These are phyloP conservation scores for Spermophilus dauricus DNA, from an alignment of 2,113 vertebrate genomes.

Conservation along the genomic window DNA sequence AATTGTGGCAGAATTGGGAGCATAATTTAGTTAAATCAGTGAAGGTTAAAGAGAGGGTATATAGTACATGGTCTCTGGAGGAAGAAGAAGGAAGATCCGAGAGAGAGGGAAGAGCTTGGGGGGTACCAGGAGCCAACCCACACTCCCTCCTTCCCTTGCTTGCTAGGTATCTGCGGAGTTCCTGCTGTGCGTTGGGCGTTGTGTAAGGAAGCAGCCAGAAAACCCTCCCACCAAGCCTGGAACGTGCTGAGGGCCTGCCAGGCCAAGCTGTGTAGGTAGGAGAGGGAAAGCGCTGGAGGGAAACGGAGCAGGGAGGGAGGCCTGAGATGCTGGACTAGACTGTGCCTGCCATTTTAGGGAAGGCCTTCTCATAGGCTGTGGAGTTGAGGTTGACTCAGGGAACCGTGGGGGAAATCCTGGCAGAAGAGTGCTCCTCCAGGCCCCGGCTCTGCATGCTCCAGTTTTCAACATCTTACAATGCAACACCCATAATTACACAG, in stretches of 20 bases:
- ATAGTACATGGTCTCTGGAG: too few relatives aligned
- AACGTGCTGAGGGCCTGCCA: too few relatives aligned
- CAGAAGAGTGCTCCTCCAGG: not conserved
- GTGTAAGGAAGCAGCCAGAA: not conserved
- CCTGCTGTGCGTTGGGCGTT: not conserved
- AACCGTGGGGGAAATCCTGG: too few relatives aligned
- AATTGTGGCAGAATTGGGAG: not conserved
- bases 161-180: too few relatives aligned
- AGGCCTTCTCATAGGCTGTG: not conserved
- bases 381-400: not conserved
- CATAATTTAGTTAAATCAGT: not conserved
- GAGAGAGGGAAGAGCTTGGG: not conserved
- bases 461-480: conserved; percentile 54
- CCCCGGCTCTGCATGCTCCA: not conserved
- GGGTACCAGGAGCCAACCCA: not conserved
- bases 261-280: not conserved
- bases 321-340: not conserved
- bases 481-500: conserved; percentile 56
- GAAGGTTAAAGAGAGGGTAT: not conserved
- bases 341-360: too few relatives aligned
- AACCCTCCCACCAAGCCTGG: not conserved
- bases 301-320: not conserved
- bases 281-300: not conserved
- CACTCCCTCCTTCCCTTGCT: not conserved
- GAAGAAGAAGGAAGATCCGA: rapidly evolving